Evolutionary conservation across 2,113 vertebrate genomes (phyloP).

Genomic region (Ptychochromis oligacanthus): DNA sequence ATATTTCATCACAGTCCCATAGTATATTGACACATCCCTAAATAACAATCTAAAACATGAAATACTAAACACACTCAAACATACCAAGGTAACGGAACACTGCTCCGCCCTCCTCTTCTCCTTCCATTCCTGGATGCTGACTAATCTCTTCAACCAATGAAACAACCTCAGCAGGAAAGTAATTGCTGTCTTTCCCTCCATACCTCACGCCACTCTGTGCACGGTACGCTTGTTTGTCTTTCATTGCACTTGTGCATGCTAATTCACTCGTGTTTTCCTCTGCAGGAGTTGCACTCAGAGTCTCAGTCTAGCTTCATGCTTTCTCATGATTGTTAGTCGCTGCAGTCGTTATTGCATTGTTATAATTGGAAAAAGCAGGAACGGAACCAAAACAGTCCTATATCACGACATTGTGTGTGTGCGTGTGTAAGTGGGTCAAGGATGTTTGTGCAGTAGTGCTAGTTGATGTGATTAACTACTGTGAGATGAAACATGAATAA

Average conservation of each 20-base stretch:
- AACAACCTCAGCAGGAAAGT: constrained; percentile 1
- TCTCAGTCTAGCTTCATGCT: neutral
- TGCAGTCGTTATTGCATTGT: constrained; percentile 3
- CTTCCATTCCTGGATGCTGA: neutral
- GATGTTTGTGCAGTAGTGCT: constrained; percentile 35
- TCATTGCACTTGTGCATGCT: neutral
- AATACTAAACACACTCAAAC: neutral
- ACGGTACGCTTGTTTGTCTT: neutral
- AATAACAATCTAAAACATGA: neutral
- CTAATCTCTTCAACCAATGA: neutral
- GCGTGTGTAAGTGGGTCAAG: constrained; percentile 31
- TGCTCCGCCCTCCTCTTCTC: neutral
- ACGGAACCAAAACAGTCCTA: neutral
- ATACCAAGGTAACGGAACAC: neutral
- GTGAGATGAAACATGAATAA: constrained; percentile 55
- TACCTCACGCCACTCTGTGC: neutral
- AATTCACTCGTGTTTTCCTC: constrained; percentile 4
- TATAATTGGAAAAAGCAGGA: constrained; percentile 15
- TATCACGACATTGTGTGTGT: neutral
- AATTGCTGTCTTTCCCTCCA: constrained; percentile 13
- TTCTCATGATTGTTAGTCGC: neutral
- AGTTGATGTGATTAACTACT: constrained; percentile 39
- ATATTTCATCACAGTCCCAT: neutral
- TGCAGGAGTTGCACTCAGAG: neutral
- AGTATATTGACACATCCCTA: neutral